phyloP scores from a whole-genome alignment of 2,797 vertebrate genomes.

The Cuculus canorus region DNA sequence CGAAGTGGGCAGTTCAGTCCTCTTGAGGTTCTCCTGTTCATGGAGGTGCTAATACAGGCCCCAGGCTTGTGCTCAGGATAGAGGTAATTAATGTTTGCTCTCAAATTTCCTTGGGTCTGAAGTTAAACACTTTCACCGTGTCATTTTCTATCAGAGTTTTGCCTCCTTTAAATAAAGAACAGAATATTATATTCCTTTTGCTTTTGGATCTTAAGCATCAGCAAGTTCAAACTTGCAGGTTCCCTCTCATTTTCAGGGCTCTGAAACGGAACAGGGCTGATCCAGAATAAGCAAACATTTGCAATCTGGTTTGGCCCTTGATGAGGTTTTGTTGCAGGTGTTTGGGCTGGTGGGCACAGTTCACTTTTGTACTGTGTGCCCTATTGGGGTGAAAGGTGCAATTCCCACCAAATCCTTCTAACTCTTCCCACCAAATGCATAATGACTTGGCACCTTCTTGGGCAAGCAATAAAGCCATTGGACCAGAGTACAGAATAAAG shows the following conservation, averaged over 20 bases:
- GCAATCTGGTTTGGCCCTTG: not conserved
- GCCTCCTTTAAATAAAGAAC: slow-evolving; percentile 27
- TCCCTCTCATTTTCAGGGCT: not conserved
- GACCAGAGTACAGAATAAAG: not conserved
- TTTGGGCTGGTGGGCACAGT: not conserved
- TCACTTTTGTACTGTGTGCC: not conserved
- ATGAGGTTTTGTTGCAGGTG: not conserved
- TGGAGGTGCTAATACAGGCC: slow-evolving; percentile 52
- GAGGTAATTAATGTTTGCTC: slow-evolving; percentile 54
- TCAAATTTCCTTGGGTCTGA: slow-evolving; percentile 51
- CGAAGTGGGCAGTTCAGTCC: slow-evolving; percentile 41
- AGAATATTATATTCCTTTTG: slow-evolving; percentile 17
- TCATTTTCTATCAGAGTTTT: slow-evolving; percentile 42
- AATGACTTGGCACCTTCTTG: not conserved
- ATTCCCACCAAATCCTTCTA: not conserved
- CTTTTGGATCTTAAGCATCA: not conserved
- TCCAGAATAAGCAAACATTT: not conserved
- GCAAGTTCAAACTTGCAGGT: not conserved
- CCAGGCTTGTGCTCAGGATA: not conserved
- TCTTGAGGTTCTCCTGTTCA: slow-evolving; percentile 35
- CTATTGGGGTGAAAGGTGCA: not conserved
- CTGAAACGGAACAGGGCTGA: not conserved
- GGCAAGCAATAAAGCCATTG: not conserved
- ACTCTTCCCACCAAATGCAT: not conserved
- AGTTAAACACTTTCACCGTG: slow-evolving; percentile 39